Evolutionary conservation across 1,140 invertebrate species (phyloP).

Genomic region (Drosophila truncata): DNA sequence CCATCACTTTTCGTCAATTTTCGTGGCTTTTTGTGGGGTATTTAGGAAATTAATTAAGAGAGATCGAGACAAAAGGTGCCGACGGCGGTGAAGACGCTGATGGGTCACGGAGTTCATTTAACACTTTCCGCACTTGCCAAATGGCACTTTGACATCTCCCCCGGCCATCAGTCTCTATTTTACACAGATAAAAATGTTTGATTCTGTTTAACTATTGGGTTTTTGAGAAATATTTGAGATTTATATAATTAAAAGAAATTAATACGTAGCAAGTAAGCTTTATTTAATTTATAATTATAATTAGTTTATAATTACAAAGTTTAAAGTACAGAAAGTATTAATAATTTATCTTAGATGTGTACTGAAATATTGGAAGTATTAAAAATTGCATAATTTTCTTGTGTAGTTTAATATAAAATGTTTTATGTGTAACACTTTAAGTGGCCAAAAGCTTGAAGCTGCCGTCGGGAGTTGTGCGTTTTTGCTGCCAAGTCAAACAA

Average conservation of each 20-base stretch:
- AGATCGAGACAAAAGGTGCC: slow-evolving; percentile 75
- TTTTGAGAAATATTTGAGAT: neutral
- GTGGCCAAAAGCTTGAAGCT: slow-evolving; percentile 37
- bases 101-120: slow-evolving; percentile 56
- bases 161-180: neutral
- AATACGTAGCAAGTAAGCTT: neutral
- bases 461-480: slow-evolving; percentile 40
- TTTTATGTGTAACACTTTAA: slow-evolving; percentile 13
- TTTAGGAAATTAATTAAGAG: slow-evolving; percentile 81
- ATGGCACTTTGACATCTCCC: slow-evolving; percentile 68
- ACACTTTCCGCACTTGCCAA: slow-evolving; percentile 51
- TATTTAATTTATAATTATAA: too few relatives aligned
- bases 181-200: neutral
- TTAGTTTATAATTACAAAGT: neutral
- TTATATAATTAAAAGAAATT: neutral
- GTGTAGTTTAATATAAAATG: neutral
- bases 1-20: slow-evolving; percentile 26
- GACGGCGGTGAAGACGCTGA: slow-evolving; percentile 19
- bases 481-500: slow-evolving; percentile 53
- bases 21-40: slow-evolving; percentile 38
- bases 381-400: too few relatives aligned
- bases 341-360: neutral
- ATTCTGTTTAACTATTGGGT: too few relatives aligned
- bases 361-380: too few relatives aligned
- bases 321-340: too few relatives aligned